Conservation (phyloP, 2,797 vertebrate species). For the Esox lucius region DNA sequence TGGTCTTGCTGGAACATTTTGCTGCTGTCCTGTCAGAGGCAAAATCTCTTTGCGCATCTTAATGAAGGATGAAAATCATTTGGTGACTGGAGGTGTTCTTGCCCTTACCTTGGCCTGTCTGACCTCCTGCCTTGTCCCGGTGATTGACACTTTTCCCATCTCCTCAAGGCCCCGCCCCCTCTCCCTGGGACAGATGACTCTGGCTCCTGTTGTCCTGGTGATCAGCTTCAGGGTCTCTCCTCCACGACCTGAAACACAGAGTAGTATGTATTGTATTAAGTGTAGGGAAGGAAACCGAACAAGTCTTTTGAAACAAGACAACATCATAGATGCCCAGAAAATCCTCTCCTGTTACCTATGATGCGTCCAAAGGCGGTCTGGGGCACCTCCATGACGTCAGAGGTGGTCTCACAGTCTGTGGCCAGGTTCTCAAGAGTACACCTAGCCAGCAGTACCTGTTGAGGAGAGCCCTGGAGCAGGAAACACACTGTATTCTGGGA, state of each 20-base stretch:
- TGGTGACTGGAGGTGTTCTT: background rate
- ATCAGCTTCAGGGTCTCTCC: conserved; percentile 85
- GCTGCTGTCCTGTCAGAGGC: no score
- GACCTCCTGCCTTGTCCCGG: conserved; percentile 81
- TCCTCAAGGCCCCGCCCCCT: conserved; percentile 43
- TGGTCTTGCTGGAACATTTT: no score
- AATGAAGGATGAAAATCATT: no score
- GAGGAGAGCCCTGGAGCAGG: conserved; percentile 81
- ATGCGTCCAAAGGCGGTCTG: conserved; percentile 83
- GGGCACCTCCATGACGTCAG: conserved; percentile 80
- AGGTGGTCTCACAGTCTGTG: conserved; percentile 69
- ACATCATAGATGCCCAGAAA: background rate
- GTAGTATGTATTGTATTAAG: background rate
- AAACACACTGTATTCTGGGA: conserved; percentile 65
- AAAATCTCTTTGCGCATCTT: no score
- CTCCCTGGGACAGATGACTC: conserved; percentile 75
- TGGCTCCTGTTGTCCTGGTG: conserved; percentile 82
- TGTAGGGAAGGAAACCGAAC: background rate
- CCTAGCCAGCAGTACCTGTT: conserved; percentile 81
- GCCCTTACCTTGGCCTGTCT: conserved; percentile 79
- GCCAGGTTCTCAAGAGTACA: conserved; percentile 80
- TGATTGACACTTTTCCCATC: conserved; percentile 75
- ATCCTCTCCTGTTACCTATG: conserved; percentile 77
- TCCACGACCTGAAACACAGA: conserved; percentile 76
- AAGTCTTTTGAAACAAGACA: background rate